Evolutionary conservation across 2,797 vertebrate genomes (phyloP), one percentile per base, ranked within the genome.

Genomic region (Helostoma temminkii): DNA sequence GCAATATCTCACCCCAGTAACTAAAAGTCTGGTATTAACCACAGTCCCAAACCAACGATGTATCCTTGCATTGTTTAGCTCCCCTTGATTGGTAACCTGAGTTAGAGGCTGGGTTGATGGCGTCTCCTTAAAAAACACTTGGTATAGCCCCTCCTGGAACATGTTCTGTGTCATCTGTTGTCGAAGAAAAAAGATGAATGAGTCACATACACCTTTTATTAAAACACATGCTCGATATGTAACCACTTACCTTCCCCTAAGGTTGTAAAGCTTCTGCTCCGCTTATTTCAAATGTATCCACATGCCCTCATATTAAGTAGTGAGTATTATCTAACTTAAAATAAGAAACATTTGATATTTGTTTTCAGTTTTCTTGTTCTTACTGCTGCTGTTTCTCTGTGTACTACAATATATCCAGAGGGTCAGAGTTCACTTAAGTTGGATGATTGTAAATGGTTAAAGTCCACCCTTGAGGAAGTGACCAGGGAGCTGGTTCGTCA

Each of bases 71-170:
- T 93, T 90, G 45, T 53, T 41, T 15, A 91, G 74, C 24, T 89
- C 88, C 34, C 6, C 74, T 0, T 75, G 65, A 56, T 55, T 49
- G 25, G 58, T 39, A 9, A 5, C 52, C 15, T 48, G 70, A 16
- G 68, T 21, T 26, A 19, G 18, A 47, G 77, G 15, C 8, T 0
- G 18, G 18, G 74, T 3, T 3, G 69, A 6, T 24, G 84, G 60
- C 4, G 48, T 60, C 6, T 89, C 91, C 45, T 86, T 92, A 47
- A 93, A 83, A 72, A 89, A 94, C 36, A 95, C 94, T 10, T 94
- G 92, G 70, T 94, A 85, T 57, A 94, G 70, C 32, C 94, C 94
- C 75, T 94, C 93, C 76, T 92, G 92, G 65, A 94, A 94, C 93
- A 94, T 94, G 83, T 94, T 94, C 69, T 92, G 91, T 5, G 36